Evolutionary conservation across 2,888 invertebrate species (phyloP).

Genomic region (Strigamia transsilvanica): DNA sequence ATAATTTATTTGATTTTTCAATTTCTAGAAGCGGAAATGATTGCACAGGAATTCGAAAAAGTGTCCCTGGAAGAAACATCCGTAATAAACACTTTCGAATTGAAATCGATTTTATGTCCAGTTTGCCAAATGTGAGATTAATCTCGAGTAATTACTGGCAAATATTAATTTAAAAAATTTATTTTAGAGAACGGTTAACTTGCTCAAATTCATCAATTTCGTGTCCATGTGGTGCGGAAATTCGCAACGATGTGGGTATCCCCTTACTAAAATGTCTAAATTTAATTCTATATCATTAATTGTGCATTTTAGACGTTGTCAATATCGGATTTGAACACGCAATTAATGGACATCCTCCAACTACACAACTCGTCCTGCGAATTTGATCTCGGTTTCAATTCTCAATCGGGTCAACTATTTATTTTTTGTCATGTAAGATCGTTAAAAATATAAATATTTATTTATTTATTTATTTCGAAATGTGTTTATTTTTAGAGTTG

Average conservation of each 20-base stretch:
- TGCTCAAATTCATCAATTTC: background rate
- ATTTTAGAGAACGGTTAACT: background rate
- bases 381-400: background rate
- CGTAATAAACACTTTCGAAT: background rate
- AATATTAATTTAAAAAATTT: constrained; percentile 20
- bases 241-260: background rate
- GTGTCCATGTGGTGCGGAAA: background rate
- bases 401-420: background rate
- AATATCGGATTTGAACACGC: background rate
- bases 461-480: background rate
- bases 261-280: background rate
- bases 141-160: background rate
- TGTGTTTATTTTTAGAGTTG: background rate
- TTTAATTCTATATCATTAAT: background rate
- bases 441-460: background rate
- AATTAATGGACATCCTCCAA: background rate
- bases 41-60: background rate
- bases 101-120: constrained; percentile 1
- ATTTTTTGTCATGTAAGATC: background rate
- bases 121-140: background rate
- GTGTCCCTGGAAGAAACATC: background rate
- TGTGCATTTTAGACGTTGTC: background rate
- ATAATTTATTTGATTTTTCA: background rate
- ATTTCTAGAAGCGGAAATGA: background rate
- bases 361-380: background rate